These are phyloP conservation scores for Philypnodon macrostomus DNA, from an alignment of 2,797 vertebrate genomes.

Conservation along the genomic window DNA sequence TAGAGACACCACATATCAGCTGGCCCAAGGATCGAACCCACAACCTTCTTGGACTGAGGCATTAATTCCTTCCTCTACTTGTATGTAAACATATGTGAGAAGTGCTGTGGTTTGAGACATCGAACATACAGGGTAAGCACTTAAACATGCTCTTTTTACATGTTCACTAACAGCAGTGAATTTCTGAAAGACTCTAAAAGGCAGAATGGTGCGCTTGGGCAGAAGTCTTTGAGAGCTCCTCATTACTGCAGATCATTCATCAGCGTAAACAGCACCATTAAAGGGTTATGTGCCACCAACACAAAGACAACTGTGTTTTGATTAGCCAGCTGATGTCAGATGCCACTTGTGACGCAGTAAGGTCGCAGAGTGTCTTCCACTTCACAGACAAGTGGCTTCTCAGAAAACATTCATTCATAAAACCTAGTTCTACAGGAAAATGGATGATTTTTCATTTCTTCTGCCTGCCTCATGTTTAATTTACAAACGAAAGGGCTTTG, in stretches of 20 bases:
- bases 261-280: constrained; percentile 13
- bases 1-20: too few species aligned
- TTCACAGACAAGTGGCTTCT: constrained; percentile 3
- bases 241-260: constrained; percentile 20
- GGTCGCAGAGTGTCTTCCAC: not conserved
- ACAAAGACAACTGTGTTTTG: constrained; percentile 11
- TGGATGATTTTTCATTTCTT: constrained; percentile 41
- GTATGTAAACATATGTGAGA: too few species aligned
- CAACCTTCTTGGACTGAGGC: too few species aligned
- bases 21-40: too few species aligned
- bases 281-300: not conserved
- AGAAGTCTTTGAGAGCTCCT: constrained; percentile 22
- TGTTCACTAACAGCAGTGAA: constrained; percentile 15
- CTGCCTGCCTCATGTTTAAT: constrained; percentile 33
- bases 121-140: constrained; percentile 34
- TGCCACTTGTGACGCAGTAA: not conserved
- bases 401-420: constrained; percentile 1
- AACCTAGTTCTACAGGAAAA: not conserved
- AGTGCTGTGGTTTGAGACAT: too few species aligned
- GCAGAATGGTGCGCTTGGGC: constrained; percentile 6
- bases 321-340: constrained; percentile 7
- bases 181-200: constrained; percentile 21
- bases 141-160: constrained; percentile 16
- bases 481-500: constrained; percentile 7
- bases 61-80: too few species aligned